A percentile compares a stretch with the other conserved stretches of the same genome.
These are phyloP conservation scores for Eubasilissa splendida DNA, from an alignment of 2,888 invertebrate genomes.

Conservation along the genomic window DNA sequence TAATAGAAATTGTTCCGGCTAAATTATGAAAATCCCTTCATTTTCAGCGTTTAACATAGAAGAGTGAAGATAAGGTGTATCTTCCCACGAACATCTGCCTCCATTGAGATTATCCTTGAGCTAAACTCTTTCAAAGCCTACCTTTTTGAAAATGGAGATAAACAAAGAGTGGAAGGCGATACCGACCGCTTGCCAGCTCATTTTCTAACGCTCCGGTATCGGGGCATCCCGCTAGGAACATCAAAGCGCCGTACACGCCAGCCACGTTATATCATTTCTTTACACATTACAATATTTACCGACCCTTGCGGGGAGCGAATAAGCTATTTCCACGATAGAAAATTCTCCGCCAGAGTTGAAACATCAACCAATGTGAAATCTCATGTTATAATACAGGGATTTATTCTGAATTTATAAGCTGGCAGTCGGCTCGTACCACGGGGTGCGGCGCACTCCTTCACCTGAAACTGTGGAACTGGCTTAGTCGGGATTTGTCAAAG, in stretches of 20 bases:
- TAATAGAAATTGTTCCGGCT: no score
- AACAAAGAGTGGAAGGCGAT: constrained; percentile 36
- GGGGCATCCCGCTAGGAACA: constrained; percentile 17
- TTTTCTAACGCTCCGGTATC: constrained; percentile 15
- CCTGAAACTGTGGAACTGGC: no score
- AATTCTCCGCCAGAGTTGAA: constrained; percentile 49
- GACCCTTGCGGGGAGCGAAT: constrained; percentile 48
- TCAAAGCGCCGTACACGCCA: constrained; percentile 32
- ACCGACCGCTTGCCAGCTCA: constrained; percentile 9
- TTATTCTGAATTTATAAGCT: constrained; percentile 47
- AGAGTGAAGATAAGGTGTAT: no score
- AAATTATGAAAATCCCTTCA: no score
- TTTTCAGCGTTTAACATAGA: no score
- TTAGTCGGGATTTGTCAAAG: no score
- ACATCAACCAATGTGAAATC: constrained; percentile 50
- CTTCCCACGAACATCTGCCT: neutral
- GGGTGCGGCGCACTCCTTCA: no score
- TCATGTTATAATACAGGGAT: constrained; percentile 50
- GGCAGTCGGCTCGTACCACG: neutral
- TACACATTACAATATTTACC: constrained; percentile 54
- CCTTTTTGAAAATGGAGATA: constrained; percentile 25
- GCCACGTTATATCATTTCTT: constrained; percentile 53
- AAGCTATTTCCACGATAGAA: constrained; percentile 52
- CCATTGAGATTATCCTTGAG: constrained; percentile 18
- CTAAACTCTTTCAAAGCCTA: neutral